phyloP scores from a whole-genome alignment of 1,140 invertebrate genomes.

The Neuroterus valhalla region DNA sequence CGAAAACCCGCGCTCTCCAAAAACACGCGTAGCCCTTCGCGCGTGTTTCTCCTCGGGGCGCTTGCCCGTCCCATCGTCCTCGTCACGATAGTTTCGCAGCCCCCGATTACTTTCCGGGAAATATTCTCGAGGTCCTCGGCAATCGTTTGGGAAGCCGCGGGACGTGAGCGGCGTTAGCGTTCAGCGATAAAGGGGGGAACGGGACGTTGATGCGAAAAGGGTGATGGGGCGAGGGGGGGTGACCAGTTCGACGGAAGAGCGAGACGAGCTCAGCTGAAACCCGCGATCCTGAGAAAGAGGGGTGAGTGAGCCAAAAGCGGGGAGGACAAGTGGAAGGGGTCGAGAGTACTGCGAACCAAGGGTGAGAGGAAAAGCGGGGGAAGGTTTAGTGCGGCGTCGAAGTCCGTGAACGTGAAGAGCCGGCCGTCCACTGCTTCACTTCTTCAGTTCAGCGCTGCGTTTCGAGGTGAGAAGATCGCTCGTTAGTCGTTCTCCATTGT shows the following conservation, averaged over 20 bases:
- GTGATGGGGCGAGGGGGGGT: conserved; percentile 5
- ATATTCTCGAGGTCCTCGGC: conserved; percentile 25
- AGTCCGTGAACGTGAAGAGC: conserved; percentile 1
- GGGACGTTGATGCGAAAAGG: neutral
- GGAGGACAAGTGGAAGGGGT: too few species aligned
- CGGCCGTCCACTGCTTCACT: conserved; percentile 48
- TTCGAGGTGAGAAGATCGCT: conserved; percentile 55
- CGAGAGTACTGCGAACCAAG: neutral
- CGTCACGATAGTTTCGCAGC: conserved; percentile 29
- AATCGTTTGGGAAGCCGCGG: conserved; percentile 24
- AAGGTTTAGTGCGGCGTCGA: conserved; percentile 33
- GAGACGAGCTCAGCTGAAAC: conserved; percentile 10
- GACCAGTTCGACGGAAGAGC: conserved; percentile 32
- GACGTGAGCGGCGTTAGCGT: conserved; percentile 20
- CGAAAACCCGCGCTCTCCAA: conserved; percentile 25
- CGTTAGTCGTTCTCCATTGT: neutral
- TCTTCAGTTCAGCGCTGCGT: conserved; percentile 61
- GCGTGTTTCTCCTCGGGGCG: conserved; percentile 21
- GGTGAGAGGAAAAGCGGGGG: conserved; percentile 9
- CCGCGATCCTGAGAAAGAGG: neutral
- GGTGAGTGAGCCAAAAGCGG: too few species aligned
- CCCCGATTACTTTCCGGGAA: conserved; percentile 29
- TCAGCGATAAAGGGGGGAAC: neutral
- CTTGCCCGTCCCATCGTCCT: conserved; percentile 11
- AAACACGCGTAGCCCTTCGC: conserved; percentile 25